Conservation (phyloP, 2,113 vertebrate species). For the Grus americana region DNA sequence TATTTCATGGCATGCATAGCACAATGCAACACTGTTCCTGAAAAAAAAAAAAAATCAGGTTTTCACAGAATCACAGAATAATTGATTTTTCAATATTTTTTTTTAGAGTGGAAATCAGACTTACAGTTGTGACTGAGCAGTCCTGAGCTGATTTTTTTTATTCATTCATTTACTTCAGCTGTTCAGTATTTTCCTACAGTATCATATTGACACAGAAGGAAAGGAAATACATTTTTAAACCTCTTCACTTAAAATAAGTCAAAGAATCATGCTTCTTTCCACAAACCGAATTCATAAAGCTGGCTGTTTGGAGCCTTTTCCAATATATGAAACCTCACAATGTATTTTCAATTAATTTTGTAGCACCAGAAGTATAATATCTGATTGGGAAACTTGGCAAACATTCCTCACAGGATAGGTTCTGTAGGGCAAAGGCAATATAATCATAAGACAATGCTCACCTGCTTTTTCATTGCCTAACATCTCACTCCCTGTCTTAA, state of each 20-base stretch:
- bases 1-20: not conserved
- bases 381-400: accelerated
- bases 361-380: not conserved
- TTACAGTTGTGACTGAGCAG: not conserved
- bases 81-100: not conserved
- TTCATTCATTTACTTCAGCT: not conserved
- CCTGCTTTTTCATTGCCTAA: not conserved
- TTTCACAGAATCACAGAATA: not conserved
- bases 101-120: not conserved
- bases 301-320: not conserved
- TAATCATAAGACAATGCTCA: not conserved
- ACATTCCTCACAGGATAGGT: not conserved
- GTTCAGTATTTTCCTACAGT: not conserved
- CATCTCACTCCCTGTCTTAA: not conserved
- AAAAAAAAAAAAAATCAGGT: not conserved
- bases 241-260: not conserved
- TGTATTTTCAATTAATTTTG: not conserved
- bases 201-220: not conserved
- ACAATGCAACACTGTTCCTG: not conserved
- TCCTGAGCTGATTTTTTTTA: not conserved
- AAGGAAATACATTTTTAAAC: not conserved
- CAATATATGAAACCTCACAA: not conserved
- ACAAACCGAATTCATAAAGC: not conserved
- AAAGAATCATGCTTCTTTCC: not conserved
- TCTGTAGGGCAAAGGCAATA: not conserved